These are phyloP conservation scores for Chaetodon trifasciatus DNA, from an alignment of 2,797 vertebrate species.

Conservation along the genomic window DNA sequence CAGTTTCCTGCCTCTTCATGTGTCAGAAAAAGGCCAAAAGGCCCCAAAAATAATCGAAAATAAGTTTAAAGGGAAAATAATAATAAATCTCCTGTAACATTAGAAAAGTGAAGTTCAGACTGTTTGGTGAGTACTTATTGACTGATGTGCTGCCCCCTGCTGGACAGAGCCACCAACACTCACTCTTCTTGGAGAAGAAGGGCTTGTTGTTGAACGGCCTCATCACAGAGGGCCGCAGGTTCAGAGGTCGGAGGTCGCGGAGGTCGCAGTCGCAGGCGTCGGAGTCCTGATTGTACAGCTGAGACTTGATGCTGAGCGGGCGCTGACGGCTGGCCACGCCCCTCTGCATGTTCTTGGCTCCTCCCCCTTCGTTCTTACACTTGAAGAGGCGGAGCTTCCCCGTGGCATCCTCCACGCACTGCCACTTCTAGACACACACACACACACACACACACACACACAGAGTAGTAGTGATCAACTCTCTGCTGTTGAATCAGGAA, in stretches of 20 bases:
- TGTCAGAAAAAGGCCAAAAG: too few species aligned
- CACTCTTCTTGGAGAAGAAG: slow-evolving; percentile 93
- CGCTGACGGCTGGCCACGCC: slow-evolving; percentile 64
- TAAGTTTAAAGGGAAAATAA: too few species aligned
- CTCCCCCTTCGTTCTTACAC: slow-evolving; percentile 87
- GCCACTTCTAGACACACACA: slow-evolving; percentile 90
- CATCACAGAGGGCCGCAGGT: slow-evolving; percentile 37
- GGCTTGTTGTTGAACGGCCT: slow-evolving; percentile 85
- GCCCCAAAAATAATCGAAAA: too few species aligned
- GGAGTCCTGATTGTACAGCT: slow-evolving; percentile 79
- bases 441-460: slow-evolving; percentile 24
- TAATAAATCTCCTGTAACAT: too few species aligned
- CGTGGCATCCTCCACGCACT: slow-evolving; percentile 93
- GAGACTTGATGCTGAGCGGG: slow-evolving; percentile 87
- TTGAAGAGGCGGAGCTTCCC: slow-evolving; percentile 94
- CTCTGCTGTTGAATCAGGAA: not conserved
- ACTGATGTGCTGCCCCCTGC: slow-evolving; percentile 7
- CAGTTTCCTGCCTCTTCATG: too few species aligned
- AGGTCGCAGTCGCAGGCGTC: slow-evolving; percentile 87
- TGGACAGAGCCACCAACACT: slow-evolving; percentile 54
- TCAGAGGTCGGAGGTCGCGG: slow-evolving; percentile 68
- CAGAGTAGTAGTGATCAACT: not conserved
- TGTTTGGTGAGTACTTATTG: too few species aligned
- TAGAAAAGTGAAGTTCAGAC: too few species aligned
- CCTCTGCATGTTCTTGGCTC: slow-evolving; percentile 29